Base-by-base conservation (phyloP, 2,797 vertebrate genomes). In the Micromesistius poutassou region DNA sequence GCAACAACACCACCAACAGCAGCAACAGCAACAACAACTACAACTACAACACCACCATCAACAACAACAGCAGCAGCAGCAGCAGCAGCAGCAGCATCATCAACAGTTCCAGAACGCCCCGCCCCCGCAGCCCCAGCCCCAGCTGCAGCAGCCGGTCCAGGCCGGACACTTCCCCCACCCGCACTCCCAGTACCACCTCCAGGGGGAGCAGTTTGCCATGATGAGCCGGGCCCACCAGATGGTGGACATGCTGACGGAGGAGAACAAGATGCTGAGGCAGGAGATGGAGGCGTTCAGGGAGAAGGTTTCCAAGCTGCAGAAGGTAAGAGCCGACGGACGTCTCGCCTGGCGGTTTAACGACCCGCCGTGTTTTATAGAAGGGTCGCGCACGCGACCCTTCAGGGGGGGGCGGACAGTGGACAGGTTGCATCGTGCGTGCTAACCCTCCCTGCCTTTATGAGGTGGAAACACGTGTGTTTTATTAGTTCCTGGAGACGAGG, bases 231-330 rank as follows among this genome's bases (percentile, higher is more conserved):
- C 97, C 19, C 97, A 98, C 83, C 97, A 99, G 80, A 97, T 97
- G 96, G 97, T 97, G 78, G 97, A 98, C 82, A 94, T 97, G 87
- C 91, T 99, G 78, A 96, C 96, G 0, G 97, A 99, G 74, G 98
- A 99, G 88, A 99, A 99, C 90, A 86, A 95, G 7, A 93, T 96
- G 80, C 90, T 99, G 1, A 93, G 96, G 4, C 97, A 98, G 89
- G 97, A 99, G 87, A 94, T 98, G 89, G 98, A 98, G 80, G 93
- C 92, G 31, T 98, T 94, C 84, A 96, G 96, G 0, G 98, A 99
- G 84, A 99, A 99, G 76, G 97, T 99, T 79, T 94, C 95, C 4
- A 96, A 96, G 83, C 89, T 98, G 73, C 97, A 98, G 80, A 99
- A 98, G 96, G 98, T 98, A 73, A 25, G 10, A 68, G 3, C 25